Conservation (phyloP, 2,888 invertebrate genomes). For the Xestia sexstrigata region DNA sequence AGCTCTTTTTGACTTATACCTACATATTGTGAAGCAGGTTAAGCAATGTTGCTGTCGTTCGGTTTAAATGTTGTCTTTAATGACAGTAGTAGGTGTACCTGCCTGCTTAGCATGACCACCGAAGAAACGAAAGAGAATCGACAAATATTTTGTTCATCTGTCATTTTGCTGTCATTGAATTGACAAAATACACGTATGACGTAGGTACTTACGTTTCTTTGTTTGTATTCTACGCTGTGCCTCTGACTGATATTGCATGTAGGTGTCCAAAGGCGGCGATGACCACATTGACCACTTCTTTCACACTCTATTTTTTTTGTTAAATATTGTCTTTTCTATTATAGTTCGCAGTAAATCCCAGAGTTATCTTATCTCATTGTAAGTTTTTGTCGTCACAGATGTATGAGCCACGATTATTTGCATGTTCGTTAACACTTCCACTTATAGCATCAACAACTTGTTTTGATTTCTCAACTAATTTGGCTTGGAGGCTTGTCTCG, state of each 20-base stretch:
- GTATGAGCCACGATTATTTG: slow-evolving; percentile 41
- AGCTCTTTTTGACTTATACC: neutral
- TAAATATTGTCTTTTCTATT: neutral
- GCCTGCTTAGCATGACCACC: too few species aligned
- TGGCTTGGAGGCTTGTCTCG: slow-evolving; percentile 62
- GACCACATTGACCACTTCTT: neutral
- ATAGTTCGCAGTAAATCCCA: neutral
- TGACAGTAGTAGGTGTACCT: too few species aligned
- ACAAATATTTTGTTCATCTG: too few species aligned
- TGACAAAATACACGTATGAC: too few species aligned
- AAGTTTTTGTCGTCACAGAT: slow-evolving; percentile 10
- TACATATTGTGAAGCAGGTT: neutral
- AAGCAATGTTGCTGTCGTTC: neutral
- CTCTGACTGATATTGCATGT: neutral
- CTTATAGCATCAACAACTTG: slow-evolving; percentile 44
- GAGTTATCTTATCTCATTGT: slow-evolving; percentile 19
- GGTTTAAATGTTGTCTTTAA: neutral
- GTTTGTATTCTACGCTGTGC: neutral
- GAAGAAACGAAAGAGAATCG: too few species aligned
- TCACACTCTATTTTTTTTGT: too few species aligned
- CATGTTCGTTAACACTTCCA: slow-evolving; percentile 46
- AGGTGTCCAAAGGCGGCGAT: neutral
- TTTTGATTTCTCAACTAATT: slow-evolving; percentile 44
- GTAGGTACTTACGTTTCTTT: neutral
- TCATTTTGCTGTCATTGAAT: too few species aligned